phyloP scores from a whole-genome alignment of 2,888 invertebrate genomes.

The Bellardia bayeri region DNA sequence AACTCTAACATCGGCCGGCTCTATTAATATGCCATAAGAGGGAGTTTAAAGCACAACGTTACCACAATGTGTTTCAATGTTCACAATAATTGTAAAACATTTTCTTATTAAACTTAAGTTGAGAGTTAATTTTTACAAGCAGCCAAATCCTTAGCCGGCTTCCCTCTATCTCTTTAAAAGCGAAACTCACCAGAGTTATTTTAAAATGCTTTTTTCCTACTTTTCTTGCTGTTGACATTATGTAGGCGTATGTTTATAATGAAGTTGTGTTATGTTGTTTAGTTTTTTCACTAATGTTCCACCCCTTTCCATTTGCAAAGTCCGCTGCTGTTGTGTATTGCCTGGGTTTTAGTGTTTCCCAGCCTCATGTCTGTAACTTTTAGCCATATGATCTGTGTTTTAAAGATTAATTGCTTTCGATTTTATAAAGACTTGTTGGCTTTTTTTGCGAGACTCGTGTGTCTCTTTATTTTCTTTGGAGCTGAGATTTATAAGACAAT shows the following conservation, averaged over 20 bases:
- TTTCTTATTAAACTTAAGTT: conserved; percentile 40
- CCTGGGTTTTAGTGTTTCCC: not conserved
- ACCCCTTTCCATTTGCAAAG: conserved; percentile 46
- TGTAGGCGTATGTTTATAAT: conserved; percentile 73
- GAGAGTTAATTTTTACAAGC: conserved; percentile 44
- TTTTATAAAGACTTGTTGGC: conserved; percentile 67
- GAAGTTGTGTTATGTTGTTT: conserved; percentile 72
- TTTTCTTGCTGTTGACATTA: conserved; percentile 55
- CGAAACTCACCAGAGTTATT: not conserved
- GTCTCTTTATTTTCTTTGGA: conserved; percentile 23
- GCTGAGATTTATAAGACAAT: conserved; percentile 56
- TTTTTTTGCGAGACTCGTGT: conserved; percentile 2
- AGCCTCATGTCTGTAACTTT: conserved; percentile 32
- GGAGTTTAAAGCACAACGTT: conserved; percentile 39
- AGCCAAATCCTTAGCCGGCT: conserved; percentile 3
- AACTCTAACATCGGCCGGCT: conserved; percentile 5
- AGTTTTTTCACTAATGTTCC: conserved; percentile 43
- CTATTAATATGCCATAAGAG: conserved; percentile 61
- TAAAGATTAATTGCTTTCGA: conserved; percentile 72
- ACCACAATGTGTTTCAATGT: conserved; percentile 39
- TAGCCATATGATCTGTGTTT: conserved; percentile 44
- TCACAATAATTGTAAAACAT: conserved; percentile 56
- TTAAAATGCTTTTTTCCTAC: not conserved
- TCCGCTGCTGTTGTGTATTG: not conserved
- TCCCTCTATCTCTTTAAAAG: not conserved